phyloP scores from a whole-genome alignment of 2,888 invertebrate species.

The Phengaris arion region DNA sequence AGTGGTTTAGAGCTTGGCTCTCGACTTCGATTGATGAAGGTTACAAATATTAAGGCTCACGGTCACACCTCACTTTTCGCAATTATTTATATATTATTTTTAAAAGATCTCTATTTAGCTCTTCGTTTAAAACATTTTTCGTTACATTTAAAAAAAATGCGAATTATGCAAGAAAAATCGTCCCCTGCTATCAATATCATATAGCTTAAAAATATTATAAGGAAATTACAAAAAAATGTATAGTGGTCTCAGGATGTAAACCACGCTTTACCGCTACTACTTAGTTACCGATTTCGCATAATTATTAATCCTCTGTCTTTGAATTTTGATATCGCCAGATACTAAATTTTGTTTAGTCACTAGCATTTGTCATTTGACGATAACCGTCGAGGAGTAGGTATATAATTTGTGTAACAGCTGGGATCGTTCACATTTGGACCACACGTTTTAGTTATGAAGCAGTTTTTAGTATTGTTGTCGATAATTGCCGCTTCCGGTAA shows the following conservation, averaged over 20 bases:
- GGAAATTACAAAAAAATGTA: too few species aligned
- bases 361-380: not conserved
- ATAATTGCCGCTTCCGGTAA: constrained; percentile 10
- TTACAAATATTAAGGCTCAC: too few species aligned
- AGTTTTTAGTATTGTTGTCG: constrained; percentile 14
- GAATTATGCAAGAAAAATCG: too few species aligned
- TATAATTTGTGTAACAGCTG: constrained; percentile 6
- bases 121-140: too few species aligned
- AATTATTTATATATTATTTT: too few species aligned
- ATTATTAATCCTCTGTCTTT: not conserved
- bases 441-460: not conserved
- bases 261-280: not conserved
- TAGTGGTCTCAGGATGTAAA: not conserved
- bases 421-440: not conserved
- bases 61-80: too few species aligned
- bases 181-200: too few species aligned
- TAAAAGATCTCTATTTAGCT: too few species aligned
- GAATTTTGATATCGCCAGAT: not conserved
- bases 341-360: not conserved
- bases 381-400: not conserved
- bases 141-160: too few species aligned
- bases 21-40: too few species aligned
- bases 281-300: not conserved
- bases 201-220: too few species aligned
- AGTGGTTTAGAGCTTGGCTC: too few species aligned